Evolutionary conservation across 2,888 invertebrate genomes (phyloP).

Genomic region (Minunthozetes semirufus): DNA sequence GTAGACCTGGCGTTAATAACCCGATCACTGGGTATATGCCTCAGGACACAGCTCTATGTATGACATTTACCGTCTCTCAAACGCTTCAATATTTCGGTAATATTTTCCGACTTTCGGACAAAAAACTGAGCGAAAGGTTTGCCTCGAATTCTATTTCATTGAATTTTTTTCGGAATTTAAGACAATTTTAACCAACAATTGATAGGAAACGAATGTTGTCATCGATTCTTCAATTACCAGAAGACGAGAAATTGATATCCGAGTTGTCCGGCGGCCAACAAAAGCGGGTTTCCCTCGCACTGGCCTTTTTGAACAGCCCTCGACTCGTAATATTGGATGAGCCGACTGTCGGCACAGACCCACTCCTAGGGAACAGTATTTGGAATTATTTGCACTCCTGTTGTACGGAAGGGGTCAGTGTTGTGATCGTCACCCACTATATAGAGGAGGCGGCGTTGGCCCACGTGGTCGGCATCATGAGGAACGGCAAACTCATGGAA

Average conservation of each 20-base stretch:
- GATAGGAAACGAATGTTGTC: slow-evolving; percentile 13
- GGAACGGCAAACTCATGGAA: slow-evolving; percentile 27
- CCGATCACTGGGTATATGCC: slow-evolving; percentile 34
- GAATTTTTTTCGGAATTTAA: not conserved
- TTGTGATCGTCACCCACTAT: slow-evolving; percentile 33
- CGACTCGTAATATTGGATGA: slow-evolving; percentile 30
- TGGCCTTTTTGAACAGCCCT: slow-evolving; percentile 30
- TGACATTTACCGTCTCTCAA: slow-evolving; percentile 31
- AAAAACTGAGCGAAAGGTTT: slow-evolving; percentile 23
- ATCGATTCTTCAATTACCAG: slow-evolving; percentile 24
- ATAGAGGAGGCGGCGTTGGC: slow-evolving; percentile 31
- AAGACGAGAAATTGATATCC: slow-evolving; percentile 21
- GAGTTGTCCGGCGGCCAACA: slow-evolving; percentile 34
- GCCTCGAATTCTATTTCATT: not conserved
- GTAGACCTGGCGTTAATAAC: slow-evolving; percentile 26
- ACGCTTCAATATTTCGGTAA: slow-evolving; percentile 31
- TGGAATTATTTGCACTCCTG: slow-evolving; percentile 33
- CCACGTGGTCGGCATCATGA: slow-evolving; percentile 35
- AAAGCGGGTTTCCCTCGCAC: slow-evolving; percentile 30
- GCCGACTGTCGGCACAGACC: slow-evolving; percentile 34
- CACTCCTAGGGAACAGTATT: slow-evolving; percentile 28
- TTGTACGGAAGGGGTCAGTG: slow-evolving; percentile 19
- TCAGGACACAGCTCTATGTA: slow-evolving; percentile 32
- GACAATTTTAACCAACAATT: not conserved
- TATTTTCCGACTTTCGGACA: slow-evolving; percentile 25